Conservation (phyloP, 2,888 invertebrate species). For the Spisula solida region DNA sequence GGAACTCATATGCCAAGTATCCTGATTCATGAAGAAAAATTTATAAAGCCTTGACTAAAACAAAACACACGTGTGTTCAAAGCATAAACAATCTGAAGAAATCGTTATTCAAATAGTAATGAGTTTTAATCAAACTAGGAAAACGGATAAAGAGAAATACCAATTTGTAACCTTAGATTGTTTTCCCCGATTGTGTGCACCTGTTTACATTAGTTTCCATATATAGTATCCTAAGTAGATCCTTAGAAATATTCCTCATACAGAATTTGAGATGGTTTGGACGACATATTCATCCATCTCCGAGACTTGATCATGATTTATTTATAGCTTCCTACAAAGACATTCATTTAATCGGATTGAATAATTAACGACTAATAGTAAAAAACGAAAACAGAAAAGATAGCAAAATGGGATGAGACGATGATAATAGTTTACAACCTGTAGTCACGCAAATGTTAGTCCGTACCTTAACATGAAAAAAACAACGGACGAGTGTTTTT, state of each 20-base stretch:
- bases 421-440: not conserved
- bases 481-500: not conserved
- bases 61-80: too few species aligned
- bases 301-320: constrained; percentile 24
- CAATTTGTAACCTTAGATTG: not conserved
- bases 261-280: not conserved
- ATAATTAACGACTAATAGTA: constrained; percentile 29
- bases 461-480: not conserved
- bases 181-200: not conserved
- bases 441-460: constrained; percentile 19
- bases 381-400: not conserved
- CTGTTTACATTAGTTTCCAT: not conserved
- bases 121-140: not conserved
- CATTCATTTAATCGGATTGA: constrained; percentile 23
- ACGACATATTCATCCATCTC: not conserved
- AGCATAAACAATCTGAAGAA: too few species aligned
- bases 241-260: not conserved
- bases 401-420: not conserved
- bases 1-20: too few species aligned
- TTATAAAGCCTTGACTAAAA: too few species aligned
- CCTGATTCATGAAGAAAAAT: too few species aligned
- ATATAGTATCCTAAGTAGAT: not conserved
- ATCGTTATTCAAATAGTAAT: not conserved
- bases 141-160: not conserved
- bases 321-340: constrained; percentile 22